These are phyloP conservation scores for Macrocentrus cingulum DNA, from an alignment of 1,140 invertebrate species.

Conservation along the genomic window DNA sequence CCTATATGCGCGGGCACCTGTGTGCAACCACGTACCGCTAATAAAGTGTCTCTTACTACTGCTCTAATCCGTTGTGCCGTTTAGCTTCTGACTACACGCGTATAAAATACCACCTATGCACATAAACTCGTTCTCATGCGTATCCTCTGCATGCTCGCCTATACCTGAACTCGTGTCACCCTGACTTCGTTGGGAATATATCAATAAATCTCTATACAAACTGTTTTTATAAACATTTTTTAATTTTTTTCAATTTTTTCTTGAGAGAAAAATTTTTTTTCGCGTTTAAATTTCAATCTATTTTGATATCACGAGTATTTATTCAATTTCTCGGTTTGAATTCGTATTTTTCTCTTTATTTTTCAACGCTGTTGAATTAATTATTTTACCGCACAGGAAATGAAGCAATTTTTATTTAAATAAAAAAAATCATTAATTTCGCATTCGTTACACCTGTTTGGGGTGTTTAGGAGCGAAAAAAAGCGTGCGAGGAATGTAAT, in stretches of 20 bases:
- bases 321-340: no score
- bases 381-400: neutral
- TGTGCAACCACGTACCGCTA: slow-evolving; percentile 31
- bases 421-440: slow-evolving; percentile 1
- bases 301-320: no score
- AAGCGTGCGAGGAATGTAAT: slow-evolving; percentile 12
- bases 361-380: neutral
- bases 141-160: neutral
- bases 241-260: no score
- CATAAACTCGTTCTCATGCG: slow-evolving; percentile 3
- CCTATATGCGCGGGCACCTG: slow-evolving; percentile 31
- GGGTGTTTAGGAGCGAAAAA: neutral
- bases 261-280: no score
- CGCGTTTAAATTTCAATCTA: no score
- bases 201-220: no score
- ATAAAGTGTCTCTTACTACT: slow-evolving; percentile 39
- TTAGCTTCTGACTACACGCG: neutral
- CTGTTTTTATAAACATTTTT: no score
- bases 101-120: neutral
- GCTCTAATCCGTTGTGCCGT: slow-evolving; percentile 32
- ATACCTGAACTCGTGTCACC: no score
- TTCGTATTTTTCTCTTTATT: neutral
- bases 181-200: no score
- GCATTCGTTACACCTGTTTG: slow-evolving; percentile 19
- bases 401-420: neutral